Evolutionary conservation across 2,888 invertebrate species (phyloP), one percentile per base, ranked within the genome.

Genomic region (Oxycera nigricornis): DNA sequence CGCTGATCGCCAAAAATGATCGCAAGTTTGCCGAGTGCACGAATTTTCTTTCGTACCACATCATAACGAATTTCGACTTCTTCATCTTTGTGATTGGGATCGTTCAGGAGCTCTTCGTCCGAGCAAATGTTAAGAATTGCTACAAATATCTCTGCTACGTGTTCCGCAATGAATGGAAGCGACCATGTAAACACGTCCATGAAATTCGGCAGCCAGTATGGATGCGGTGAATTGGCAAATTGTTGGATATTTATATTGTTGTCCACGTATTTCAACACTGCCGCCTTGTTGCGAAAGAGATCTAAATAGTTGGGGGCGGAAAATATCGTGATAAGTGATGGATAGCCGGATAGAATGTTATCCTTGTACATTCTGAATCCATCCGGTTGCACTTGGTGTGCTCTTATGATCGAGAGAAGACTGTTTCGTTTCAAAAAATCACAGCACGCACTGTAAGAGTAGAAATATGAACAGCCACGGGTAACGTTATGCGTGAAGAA

Each of bases 171-270:
- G 88, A 98, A 98, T 80, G 97, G 97, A 86, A 98, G 88, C 79
- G 97, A 97, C 97, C 97, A 98, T 81, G 97, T 97, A 88, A 98
- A 98, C 76, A 97, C 97, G 88, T 97, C 97, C 97, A 98, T 98
- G 87, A 98, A 98, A 87, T 98, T 98, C 81, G 98, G 98, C 87
- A 98, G 87, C 97, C 97, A 98, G 86, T 98, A 98, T 22, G 97
- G 98, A 88, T 98, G 97, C 75, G 97, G 96, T 80, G 97, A 97
- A 88, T 96, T 97, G 87, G 97, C 97, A 88, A 98, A 98, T 89
- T 98, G 97, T 84, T 97, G 91, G 83, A 98, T 98, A 88, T 97
- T 98, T 97, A 98, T 97, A 82, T 97, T 97, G 89, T 97, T 97
- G 89, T 98, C 97, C 89, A 97, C 97, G 88, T 98, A 98, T 87